phyloP scores from a whole-genome alignment of 2,113 vertebrate species.

The Brienomyrus brachyistius region DNA sequence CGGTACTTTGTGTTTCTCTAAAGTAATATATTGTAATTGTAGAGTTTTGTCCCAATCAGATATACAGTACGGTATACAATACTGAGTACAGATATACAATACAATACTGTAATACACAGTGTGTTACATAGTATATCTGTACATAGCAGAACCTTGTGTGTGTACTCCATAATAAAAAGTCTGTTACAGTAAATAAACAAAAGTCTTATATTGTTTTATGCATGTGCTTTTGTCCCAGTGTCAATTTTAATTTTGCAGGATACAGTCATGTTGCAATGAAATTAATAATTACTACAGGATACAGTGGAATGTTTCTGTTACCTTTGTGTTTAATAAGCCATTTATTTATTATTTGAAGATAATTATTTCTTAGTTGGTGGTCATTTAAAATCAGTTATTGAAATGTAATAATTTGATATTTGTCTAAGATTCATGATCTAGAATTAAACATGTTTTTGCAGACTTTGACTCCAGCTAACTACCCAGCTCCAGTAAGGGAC shows the following conservation, averaged over 20 bases:
- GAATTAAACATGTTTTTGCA: neutral
- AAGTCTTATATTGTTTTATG: neutral
- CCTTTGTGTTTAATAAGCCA: neutral
- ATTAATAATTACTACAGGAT: neutral
- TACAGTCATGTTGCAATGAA: neutral
- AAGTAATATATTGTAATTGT: neutral
- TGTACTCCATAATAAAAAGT: neutral
- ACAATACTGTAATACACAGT: neutral
- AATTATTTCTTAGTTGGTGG: neutral
- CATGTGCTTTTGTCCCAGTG: neutral
- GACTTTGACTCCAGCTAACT: neutral
- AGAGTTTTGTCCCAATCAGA: neutral
- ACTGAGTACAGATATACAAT: no score
- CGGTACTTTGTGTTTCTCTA: neutral
- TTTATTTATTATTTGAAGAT: neutral
- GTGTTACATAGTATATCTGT: neutral
- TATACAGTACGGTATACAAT: neutral
- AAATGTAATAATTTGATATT: neutral
- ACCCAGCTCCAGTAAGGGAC: neutral
- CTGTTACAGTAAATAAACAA: neutral
- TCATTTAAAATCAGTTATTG: neutral
- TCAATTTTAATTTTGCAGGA: neutral
- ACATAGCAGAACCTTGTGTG: neutral
- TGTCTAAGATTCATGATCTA: neutral
- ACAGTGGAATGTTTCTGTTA: neutral